These are phyloP conservation scores for Falcunculus frontatus DNA, from an alignment of 2,113 vertebrate species.

Conservation along the genomic window DNA sequence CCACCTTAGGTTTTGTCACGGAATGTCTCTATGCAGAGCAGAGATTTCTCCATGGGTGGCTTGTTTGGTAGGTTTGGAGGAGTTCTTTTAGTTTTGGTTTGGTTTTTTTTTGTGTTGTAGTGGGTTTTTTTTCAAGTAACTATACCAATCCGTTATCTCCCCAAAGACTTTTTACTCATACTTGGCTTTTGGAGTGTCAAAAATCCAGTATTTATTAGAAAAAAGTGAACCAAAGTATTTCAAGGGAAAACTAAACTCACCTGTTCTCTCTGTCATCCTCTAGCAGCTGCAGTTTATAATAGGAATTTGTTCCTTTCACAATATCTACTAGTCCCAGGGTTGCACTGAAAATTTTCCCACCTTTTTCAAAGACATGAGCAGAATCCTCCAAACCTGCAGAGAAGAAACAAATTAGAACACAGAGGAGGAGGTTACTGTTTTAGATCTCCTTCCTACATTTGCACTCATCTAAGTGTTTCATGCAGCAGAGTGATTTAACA, in stretches of 20 bases:
- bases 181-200: background rate
- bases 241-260: conserved; percentile 57
- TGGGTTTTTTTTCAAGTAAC: background rate
- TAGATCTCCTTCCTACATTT: background rate
- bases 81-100: background rate
- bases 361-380: conserved; percentile 93
- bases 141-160: background rate
- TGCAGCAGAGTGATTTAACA: background rate
- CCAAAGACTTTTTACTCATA: background rate
- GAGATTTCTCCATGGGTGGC: background rate
- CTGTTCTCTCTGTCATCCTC: conserved; percentile 92
- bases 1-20: background rate
- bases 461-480: background rate
- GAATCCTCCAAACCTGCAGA: conserved; percentile 89
- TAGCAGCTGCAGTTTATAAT: conserved; percentile 95
- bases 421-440: background rate
- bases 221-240: background rate
- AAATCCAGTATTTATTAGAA: background rate
- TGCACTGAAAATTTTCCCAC: conserved; percentile 93
- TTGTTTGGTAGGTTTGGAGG: background rate
- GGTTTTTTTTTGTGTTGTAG: background rate
- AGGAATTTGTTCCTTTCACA: conserved; percentile 93
- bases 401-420: background rate
- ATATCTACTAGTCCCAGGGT: conserved; percentile 95
- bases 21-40: background rate